Evolutionary conservation across 2,113 vertebrate genomes (phyloP), one percentile per base, ranked within the genome.

Genomic region (Xenotilapia caudafasciata): DNA sequence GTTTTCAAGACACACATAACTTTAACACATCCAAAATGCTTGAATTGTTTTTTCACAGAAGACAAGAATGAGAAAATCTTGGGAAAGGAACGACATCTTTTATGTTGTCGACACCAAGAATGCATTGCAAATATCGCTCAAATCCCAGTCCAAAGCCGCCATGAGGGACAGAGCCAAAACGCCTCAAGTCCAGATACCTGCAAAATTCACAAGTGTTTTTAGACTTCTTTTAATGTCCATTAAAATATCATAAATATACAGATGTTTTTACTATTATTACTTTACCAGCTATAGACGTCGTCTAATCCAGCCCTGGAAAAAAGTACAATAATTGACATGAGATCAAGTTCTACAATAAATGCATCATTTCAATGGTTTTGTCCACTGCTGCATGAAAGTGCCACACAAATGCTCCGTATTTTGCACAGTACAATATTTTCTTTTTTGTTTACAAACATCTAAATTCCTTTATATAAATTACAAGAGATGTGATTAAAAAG

Each of bases 141-240:
- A 99, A 99, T 60, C 99, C 99, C 97, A 99, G 97, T 56, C 99
- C 98, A 55, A 99, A 99, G 65, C 99, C 99, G 65, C 98, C 99
- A 2, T 99, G 99, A 80, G 98, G 98, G 83, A 97, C 97, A 0
- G 98, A 98, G 85, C 99, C 99, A 79, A 98, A 99, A 82, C 95
- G 97, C 79, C 98, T 97, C 90, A 99, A 96, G 92, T 99, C 98
- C 92, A 99, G 94, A 94, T 99, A 99, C 98, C 99, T 99, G 96
- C 79, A 80, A 73, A 75, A 83, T 45, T 79, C 45, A 92, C 3
- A 11, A 49, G 56, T 84, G 11, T 73, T 35, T 86, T 68, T 11
- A 87, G 3, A 83, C 14, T 31, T 51, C 14, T 49, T 42, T 26
- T 51, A 15, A 21, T 38, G 5, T 53, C 12, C 2, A 35, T 33